These are phyloP conservation scores for Ophion ventricosus DNA, from an alignment of 2,888 invertebrate species.

Conservation along the genomic window DNA sequence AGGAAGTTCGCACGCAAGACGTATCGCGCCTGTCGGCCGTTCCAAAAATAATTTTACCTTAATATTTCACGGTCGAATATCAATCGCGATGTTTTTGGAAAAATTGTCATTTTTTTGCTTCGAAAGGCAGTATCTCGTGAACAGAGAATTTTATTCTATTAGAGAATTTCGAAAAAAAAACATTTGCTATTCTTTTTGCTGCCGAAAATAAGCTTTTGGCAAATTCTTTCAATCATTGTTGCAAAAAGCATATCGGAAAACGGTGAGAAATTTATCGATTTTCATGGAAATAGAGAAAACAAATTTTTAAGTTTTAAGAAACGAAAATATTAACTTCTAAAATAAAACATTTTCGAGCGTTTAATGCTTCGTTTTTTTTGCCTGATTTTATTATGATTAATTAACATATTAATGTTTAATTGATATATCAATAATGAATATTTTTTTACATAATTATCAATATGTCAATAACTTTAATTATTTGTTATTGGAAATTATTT, in stretches of 20 bases:
- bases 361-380: no score
- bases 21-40: constrained; percentile 5
- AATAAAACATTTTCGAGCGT: no score
- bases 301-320: no score
- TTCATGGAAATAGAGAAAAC: no score
- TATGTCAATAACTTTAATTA: not conserved
- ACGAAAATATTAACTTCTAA: no score
- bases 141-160: no score
- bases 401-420: not conserved
- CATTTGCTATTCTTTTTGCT: no score
- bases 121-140: not conserved
- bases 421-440: not conserved
- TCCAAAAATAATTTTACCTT: not conserved
- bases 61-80: not conserved
- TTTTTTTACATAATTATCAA: not conserved
- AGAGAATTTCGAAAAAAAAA: no score
- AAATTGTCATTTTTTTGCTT: not conserved
- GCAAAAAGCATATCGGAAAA: not conserved
- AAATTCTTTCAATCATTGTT: not conserved
- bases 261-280: not conserved
- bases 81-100: not conserved
- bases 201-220: no score
- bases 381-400: not conserved
- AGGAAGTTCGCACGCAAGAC: constrained; percentile 33
- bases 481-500: not conserved